Evolutionary conservation across 2,888 invertebrate species (phyloP), one percentile per base, ranked within the genome.

Genomic region (Hirtodrosophila alboralis): DNA sequence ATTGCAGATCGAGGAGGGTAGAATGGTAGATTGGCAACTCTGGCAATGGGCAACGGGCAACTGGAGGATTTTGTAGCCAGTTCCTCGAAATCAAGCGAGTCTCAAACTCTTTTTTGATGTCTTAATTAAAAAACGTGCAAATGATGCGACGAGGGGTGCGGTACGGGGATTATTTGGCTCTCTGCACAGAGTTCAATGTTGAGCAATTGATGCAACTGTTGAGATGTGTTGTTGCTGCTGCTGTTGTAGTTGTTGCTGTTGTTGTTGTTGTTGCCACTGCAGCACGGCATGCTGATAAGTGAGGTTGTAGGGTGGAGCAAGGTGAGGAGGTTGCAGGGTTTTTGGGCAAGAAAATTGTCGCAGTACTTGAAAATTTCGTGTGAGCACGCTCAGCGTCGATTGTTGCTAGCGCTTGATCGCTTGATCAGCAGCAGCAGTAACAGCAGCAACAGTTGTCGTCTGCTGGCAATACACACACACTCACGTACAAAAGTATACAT

Each of bases 161-260:
- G 47, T 9, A 12, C 23, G 26, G 8, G 12, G 18, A 27, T 41
- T 14, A 58, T 54, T 62, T 47, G 53, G 63, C 37, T 23, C 60
- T 66, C 34, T 71, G 66, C 52, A 59, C 67, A 75, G 80, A 74
- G 84, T 85, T 85, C 87, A 85, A 83, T 78, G 85, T 87, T 87
- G 78, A 84, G 85, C 85, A 85, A 85, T 85, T 85, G 85, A 85
- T 85, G 84, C 84, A 87, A 85, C 87, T 85, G 86, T 85, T 81
- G 80, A 85, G 85, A 85, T 85, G 84, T 85, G 87, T 61, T 58
- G 79, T 56, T 47, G 76, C 45, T 43, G 75, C n/a, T 48, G 54
- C 13, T 61, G 58, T 13, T 40, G 61, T 14, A 49, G 59, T n/a
- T 48, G 54, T 12, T 57, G 52, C n/a, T 45, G 63, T 6, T 67